Conservation (phyloP, 2,797 vertebrate species). For the Columba guinea region DNA sequence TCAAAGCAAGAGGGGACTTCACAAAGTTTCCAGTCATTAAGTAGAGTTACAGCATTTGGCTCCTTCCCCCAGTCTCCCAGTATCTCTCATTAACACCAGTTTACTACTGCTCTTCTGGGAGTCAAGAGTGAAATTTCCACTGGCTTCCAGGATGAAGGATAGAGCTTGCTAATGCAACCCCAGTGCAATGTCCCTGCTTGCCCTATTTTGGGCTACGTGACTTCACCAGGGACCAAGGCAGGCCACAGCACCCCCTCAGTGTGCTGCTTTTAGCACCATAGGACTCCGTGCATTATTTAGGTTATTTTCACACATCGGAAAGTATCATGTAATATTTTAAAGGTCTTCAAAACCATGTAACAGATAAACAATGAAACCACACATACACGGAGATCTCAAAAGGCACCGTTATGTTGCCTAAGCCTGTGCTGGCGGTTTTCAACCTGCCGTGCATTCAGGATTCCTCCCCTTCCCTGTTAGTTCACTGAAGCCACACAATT, state of each 20-base stretch:
- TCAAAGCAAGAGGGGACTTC: conserved; percentile 2
- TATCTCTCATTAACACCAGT: conserved; percentile 54
- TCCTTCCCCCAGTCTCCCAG: conserved; percentile 26
- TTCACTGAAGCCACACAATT: neutral
- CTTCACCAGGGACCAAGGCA: neutral
- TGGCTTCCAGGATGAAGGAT: conserved; percentile 1
- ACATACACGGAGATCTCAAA: neutral
- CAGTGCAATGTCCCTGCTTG: neutral
- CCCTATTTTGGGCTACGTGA: neutral
- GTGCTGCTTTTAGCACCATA: neutral
- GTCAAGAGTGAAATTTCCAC: conserved; percentile 24
- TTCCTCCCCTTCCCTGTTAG: neutral
- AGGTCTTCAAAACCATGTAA: neutral
- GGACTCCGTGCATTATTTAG: neutral
- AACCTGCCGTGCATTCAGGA: neutral
- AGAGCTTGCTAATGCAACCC: neutral
- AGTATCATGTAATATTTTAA: neutral
- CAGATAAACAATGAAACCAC: neutral
- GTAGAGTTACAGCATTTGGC: conserved; percentile 29
- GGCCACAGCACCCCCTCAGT: neutral
- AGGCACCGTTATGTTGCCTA: neutral
- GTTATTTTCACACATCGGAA: neutral
- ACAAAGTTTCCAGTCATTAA: conserved; percentile 27
- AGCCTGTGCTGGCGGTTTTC: neutral
- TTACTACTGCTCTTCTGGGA: conserved; percentile 48